These are phyloP conservation scores for Drosophila watanabei DNA, from an alignment of 1,140 invertebrate genomes.

Conservation along the genomic window DNA sequence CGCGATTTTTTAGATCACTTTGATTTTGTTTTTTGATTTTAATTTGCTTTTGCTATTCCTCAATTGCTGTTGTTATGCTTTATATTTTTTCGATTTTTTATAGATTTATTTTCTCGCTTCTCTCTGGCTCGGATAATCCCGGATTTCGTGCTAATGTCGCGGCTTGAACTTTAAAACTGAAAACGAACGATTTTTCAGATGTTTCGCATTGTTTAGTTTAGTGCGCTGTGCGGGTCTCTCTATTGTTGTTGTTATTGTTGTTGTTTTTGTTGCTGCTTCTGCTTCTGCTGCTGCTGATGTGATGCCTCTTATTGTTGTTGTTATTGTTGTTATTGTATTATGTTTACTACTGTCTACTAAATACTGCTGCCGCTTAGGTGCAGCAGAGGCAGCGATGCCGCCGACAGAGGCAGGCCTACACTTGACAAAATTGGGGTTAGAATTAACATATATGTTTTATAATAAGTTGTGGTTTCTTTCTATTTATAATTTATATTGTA, in stretches of 20 bases:
- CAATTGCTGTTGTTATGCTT: constrained; percentile 1
- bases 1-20: constrained; percentile 8
- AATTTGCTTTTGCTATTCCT: constrained; percentile 2
- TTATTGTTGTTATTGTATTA: constrained; percentile 71
- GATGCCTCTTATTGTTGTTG: constrained; percentile 23
- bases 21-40: constrained; percentile 2
- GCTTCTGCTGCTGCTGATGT: constrained; percentile 8
- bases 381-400: constrained; percentile 57
- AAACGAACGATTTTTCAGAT: constrained; percentile 72
- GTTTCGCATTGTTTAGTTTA: constrained; percentile 81
- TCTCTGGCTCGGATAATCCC: constrained; percentile 63
- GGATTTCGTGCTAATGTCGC: constrained; percentile 81
- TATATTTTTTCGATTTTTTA: constrained; percentile 11
- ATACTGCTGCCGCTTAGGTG: constrained; percentile 64
- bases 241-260: constrained; percentile 54
- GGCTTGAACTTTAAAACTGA: constrained; percentile 84
- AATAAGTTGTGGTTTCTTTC: neutral
- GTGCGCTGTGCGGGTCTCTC: constrained; percentile 61
- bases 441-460: neutral
- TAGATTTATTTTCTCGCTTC: constrained; percentile 8
- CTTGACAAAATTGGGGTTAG: neutral
- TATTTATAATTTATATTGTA: neutral
- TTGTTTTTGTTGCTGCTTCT: constrained; percentile 48
- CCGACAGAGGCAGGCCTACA: constrained; percentile 19
- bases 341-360: constrained; percentile 67